Evolutionary conservation across 1,140 invertebrate species (phyloP), one percentile per base, ranked within the genome.

Genomic region (Drosophila nannoptera): DNA sequence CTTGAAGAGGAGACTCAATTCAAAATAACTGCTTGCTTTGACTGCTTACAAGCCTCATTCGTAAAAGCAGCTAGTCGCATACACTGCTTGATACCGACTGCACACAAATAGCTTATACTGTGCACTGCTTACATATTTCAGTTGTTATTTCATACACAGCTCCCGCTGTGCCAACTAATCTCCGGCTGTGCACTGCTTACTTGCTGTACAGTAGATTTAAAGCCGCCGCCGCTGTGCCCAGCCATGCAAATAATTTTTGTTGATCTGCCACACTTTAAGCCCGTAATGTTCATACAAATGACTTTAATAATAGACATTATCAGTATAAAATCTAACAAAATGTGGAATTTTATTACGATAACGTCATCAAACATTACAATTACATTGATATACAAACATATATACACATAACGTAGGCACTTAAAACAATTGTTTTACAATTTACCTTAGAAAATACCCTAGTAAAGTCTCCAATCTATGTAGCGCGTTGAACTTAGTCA

Each of bases 281-380:
- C 22, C 22, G 22, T 22, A 22, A 22, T 22, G 22, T 22, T 22
- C 22, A 22, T 22, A 22, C 22, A 22, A 43, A 43, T 42, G n/a
- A 12, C 7, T 14, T 4, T 2, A 42, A 42, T 43, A 14, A 43
- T 43, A 2, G 9, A 0, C 2, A 32, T 12, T 55, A 32, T 56
- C 14, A 7, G 8, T 70, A 31, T 53, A 46, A 70, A 54, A 53
- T 32, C 48, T 60, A 74, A 69, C 73, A 82, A 83, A 61, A 71
- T 63, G 65, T 48, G 42, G 36, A 68, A 38, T 53, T 69, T 69
- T 64, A 69, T 69, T 69, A 45, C 45, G 29, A 55, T n/a, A 43
- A 46, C 4, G 52, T 55, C 36, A 63, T 31, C 43, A 48, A 69
- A 31, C 4, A 55, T 29, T 35, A 67, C 38, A 64, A 65, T 67